Percentiles rank a stretch among this genome's conserved stretches.
Conservation (phyloP, 2,888 invertebrate genomes). For the Drosophila paramelanica region DNA sequence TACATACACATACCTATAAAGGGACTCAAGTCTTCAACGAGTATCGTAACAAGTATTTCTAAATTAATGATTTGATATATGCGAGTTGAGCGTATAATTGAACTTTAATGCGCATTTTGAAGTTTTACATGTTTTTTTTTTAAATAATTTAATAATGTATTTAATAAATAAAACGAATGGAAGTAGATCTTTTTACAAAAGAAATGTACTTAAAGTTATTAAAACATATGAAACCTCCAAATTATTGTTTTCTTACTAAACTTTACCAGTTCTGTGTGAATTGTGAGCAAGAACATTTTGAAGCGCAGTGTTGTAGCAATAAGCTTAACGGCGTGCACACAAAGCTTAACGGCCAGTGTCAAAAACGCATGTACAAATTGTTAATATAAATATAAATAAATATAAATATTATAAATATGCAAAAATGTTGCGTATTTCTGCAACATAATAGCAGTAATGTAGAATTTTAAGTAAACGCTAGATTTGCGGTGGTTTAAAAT, state of each 20-base stretch:
- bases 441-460: background rate
- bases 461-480: no score
- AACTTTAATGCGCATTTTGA: constrained; percentile 75
- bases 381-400: no score
- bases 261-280: background rate
- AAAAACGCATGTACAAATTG: background rate
- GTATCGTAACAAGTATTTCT: constrained; percentile 71
- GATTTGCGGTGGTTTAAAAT: no score
- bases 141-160: constrained; percentile 76
- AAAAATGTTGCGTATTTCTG: background rate
- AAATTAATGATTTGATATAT: constrained; percentile 62
- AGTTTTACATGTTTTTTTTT: constrained; percentile 77
- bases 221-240: constrained; percentile 45
- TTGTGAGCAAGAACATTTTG: background rate
- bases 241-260: background rate
- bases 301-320: constrained; percentile 24
- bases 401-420: background rate
- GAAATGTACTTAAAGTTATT: constrained; percentile 77
- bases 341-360: background rate
- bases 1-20: constrained; percentile 27
- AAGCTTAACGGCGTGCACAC: constrained; percentile 2
- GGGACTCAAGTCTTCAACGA: constrained; percentile 46
- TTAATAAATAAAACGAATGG: constrained; percentile 56
- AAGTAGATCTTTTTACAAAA: constrained; percentile 65
- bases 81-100: constrained; percentile 42